Base-by-base conservation (phyloP, 1,140 invertebrate genomes). In the Euborellia annulipes region DNA sequence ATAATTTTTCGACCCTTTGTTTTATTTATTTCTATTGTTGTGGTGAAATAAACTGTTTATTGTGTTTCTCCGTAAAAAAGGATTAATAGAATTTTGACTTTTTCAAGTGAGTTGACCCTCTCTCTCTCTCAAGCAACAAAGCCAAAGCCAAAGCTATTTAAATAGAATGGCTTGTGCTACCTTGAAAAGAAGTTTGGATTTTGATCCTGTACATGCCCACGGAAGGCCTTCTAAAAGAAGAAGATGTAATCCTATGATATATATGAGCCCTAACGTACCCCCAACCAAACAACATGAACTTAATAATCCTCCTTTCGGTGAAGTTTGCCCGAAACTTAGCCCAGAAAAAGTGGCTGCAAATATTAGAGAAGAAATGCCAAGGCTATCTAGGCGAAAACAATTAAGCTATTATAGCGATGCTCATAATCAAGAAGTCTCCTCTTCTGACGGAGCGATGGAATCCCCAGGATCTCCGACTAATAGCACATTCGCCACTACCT, bases 81-180 rank as follows among this genome's bases (percentile, higher is more conserved):
- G 23, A 27, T 27, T 27, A 6, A 27, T 27, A 6, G 23, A 27
- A n/a, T n/a, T n/a, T n/a, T n/a, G n/a, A n/a, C n/a, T 27, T 27
- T 11, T 27, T 27, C 23, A n/a, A n/a, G n/a, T n/a, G n/a, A n/a
- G 23, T 27, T 27, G 23, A 27, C 23, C 11, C 23, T 4, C 11
- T 11, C 23, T n/a, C n/a, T n/a, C n/a, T n/a, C n/a, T n/a, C n/a
- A 14, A 45, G 36, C 69, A 73, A 75, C n/a, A n/a, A n/a, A n/a
- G n/a, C n/a, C n/a, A n/a, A n/a, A 27, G 11, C 23, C 23, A 6
- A 27, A n/a, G n/a, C n/a, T n/a, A n/a, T n/a, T n/a, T n/a, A n/a
- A n/a, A n/a, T n/a, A n/a, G n/a, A 71, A 94, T 94, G 90, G 90
- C 90, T 70, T 94, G 90, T 73, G 88, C 87, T 65, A 93, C 89